Evolutionary conservation across 2,113 vertebrate species (phyloP).

Genomic region (Maccullochella peelii): DNA sequence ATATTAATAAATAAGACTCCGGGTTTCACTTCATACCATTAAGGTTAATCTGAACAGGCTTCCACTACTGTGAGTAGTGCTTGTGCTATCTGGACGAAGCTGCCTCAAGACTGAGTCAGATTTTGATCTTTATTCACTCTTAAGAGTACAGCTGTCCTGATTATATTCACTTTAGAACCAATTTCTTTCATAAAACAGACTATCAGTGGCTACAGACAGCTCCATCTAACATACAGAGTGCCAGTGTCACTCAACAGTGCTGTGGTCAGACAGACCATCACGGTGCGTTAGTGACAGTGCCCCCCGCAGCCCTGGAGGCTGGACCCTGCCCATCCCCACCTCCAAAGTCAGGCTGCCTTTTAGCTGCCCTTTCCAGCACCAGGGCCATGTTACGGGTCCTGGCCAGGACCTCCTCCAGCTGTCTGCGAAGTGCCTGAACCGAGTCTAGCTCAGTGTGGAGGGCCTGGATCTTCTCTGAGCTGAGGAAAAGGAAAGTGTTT

Average conservation of each 20-base stretch:
- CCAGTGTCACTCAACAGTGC: slow-evolving; percentile 39
- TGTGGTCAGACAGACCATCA: slow-evolving; percentile 66
- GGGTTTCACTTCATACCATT: slow-evolving; percentile 53
- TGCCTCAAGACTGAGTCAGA: slow-evolving; percentile 47
- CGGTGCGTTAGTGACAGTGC: slow-evolving; percentile 73
- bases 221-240: slow-evolving; percentile 56
- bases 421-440: slow-evolving; percentile 88
- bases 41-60: slow-evolving; percentile 47
- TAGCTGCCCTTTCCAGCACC: slow-evolving; percentile 86
- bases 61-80: slow-evolving; percentile 51
- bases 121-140: neutral
- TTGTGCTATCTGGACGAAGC: slow-evolving; percentile 57
- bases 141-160: neutral
- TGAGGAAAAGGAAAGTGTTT: slow-evolving; percentile 57
- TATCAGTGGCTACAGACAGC: slow-evolving; percentile 47
- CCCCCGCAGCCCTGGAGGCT: slow-evolving; percentile 87
- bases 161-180: neutral
- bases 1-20: slow-evolving; percentile 70
- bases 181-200: slow-evolving; percentile 14
- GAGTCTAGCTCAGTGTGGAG: slow-evolving; percentile 91
- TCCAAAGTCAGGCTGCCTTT: slow-evolving; percentile 89
- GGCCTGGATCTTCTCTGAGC: slow-evolving; percentile 84
- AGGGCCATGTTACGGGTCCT: slow-evolving; percentile 89
- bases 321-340: slow-evolving; percentile 93
- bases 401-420: slow-evolving; percentile 92